These are phyloP conservation scores for Ptiloglossa arizonensis DNA, from an alignment of 1,140 invertebrate genomes.

Conservation along the genomic window DNA sequence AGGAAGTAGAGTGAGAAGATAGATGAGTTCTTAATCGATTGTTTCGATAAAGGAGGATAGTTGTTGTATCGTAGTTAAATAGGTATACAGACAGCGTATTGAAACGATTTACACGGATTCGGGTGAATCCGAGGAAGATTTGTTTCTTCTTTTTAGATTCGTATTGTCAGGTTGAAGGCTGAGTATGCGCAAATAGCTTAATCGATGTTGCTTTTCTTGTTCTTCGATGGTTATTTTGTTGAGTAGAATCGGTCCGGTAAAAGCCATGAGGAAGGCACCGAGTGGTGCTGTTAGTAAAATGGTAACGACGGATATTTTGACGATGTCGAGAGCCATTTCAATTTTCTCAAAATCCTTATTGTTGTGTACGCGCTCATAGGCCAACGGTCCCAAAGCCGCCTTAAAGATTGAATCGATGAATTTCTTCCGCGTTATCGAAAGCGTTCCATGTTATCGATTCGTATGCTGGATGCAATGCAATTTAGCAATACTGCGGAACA, in stretches of 20 bases:
- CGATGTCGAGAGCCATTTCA: constrained; percentile 71
- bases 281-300: constrained; percentile 75
- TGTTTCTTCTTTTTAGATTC: not conserved
- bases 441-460: no score
- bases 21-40: no score
- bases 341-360: constrained; percentile 59
- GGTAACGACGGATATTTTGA: constrained; percentile 72
- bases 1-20: no score
- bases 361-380: constrained; percentile 67
- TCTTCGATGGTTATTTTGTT: constrained; percentile 69
- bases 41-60: no score
- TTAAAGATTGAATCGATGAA: constrained; percentile 33
- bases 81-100: no score
- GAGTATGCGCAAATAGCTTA: constrained; percentile 68
- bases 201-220: constrained; percentile 60
- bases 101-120: not conserved
- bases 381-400: constrained; percentile 76
- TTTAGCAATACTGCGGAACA: not conserved
- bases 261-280: constrained; percentile 73
- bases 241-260: constrained; percentile 71
- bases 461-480: no score
- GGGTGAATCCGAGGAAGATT: no score
- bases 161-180: constrained; percentile 66
- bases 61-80: no score
- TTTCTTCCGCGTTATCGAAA: not conserved